Base-by-base conservation (phyloP, 2,797 vertebrate species). In the Poeciliopsis turneri region DNA sequence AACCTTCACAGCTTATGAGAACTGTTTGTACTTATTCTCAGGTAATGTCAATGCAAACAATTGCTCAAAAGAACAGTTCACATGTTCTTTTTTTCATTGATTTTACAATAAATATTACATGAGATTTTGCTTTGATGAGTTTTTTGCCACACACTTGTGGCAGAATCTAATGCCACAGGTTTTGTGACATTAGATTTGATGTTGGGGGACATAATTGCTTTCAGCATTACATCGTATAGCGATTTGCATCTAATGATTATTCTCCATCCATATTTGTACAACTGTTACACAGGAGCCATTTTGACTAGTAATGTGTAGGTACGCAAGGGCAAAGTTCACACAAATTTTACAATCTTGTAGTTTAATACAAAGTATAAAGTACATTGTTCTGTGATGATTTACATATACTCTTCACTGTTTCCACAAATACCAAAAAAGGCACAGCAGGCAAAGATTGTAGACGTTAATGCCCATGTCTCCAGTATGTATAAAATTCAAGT, bases 81-180 rank as follows among this genome's bases (percentile, higher is more conserved):
- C n/a, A 46, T 33, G 16, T 30, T 61, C 9, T 33, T 23, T 25
- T 18, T 76, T 36, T 49, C 2, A 76, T 49, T 64, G 20, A 51
- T 76, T 51, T n/a, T n/a, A 68, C 18, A n/a, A 39, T 76, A 47
- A 76, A 51, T n/a, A 39, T 68, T 20, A 18, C 15, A 68, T 68
- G 23, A 33, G 30, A 39, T 25, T 51, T 45, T 39, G 61, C 46
- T 23, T 20, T 15, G 46, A 66, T 11, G 3, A 46, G 3, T 46
- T 46, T 46, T 46, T 13, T 46, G 12, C 45, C 45, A 13, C 45
- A 46, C 4, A 46, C 45, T 13, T 13, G 45, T 46, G 12, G 12
- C 12, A 46, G 13, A 46, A 13, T 12, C 45, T 13, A 46, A 13
- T 46, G 45, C 45, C 45, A 46, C 33, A 66, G 12, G 13, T 64